Conservation (phyloP, 2,888 invertebrate genomes). For the Ennomos erosarius region DNA sequence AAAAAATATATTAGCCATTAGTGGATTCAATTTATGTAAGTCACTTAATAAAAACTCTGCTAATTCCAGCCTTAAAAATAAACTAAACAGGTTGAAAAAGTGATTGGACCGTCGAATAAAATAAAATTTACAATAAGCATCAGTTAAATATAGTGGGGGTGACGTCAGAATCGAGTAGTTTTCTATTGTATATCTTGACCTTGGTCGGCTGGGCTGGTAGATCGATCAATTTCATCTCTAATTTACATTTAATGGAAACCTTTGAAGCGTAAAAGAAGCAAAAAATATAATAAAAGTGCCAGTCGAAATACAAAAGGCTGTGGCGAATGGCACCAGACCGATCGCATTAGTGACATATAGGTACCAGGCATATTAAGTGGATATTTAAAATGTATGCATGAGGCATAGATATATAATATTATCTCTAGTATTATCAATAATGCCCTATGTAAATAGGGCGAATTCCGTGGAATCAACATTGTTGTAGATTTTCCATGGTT, state of each 20-base stretch:
- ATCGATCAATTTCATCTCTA: conserved; percentile 63
- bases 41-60: conserved; percentile 43
- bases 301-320: conserved; percentile 49
- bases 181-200: conserved; percentile 50
- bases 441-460: too few species aligned
- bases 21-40: conserved; percentile 44
- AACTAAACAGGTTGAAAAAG: conserved; percentile 40
- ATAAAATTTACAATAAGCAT: conserved; percentile 33
- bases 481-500: too few species aligned
- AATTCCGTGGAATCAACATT: too few species aligned
- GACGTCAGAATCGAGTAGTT: conserved; percentile 49
- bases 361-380: too few species aligned
- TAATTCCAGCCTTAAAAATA: conserved; percentile 43
- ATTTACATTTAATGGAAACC: conserved; percentile 65
- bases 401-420: too few species aligned
- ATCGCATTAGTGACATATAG: neutral
- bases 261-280: conserved; percentile 53
- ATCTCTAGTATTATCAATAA: too few species aligned
- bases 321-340: conserved; percentile 44
- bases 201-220: conserved; percentile 47
- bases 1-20: conserved; percentile 47
- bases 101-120: conserved; percentile 34
- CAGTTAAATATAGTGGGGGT: conserved; percentile 38
- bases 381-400: too few species aligned
- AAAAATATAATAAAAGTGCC: conserved; percentile 40